Base-by-base conservation (phyloP, 1,140 invertebrate species). In the Tigriopus japonicus region DNA sequence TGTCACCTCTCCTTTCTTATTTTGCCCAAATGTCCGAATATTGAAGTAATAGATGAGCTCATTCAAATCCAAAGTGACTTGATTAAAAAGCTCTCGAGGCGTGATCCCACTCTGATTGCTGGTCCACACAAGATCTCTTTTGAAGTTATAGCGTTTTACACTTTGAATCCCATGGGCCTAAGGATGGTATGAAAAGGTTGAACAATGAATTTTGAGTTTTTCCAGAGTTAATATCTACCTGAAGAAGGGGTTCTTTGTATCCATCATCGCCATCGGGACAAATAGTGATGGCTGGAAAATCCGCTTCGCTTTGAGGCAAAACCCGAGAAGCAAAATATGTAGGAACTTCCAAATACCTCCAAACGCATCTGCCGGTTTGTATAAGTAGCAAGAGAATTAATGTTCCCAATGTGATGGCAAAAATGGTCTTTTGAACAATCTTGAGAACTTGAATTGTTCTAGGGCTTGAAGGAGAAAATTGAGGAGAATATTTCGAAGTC, bases 71-170 rank as follows among this genome's bases (percentile, higher is more conserved):
- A 58, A 58, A 41, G 55, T 58, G 17, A 19, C 55, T n/a, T n/a
- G 35, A 6, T 58, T 9, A 23, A 58, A 58, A 6, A 58, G 55
- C 41, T 58, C 17, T 40, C 45, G 24, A 5, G 24, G 28, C 13
- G 55, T 58, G n/a, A 58, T 41, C 17, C 41, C 55, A 15, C 13
- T 58, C 35, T 58, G 55, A 19, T 58, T 58, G 28, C 55, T 58
- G 17, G 3, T 58, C 55, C 55, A 58, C n/a, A 14, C 42, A 10
- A 58, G 55, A 42, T 58, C 42, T 28, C 15, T 1, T 42, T 58
- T 58, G 15, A 3, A n/a, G 15, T 58, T 58, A 42, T 58, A 58
- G 2, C 40, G 2, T 21, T 49, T 21, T 6, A 49, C 45, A 10
- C 45, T 49, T 15, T 21, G 3, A 12, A 49, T 49, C 6, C 45